Evolutionary conservation across 2,797 vertebrate species (phyloP).

Genomic region (Macropodus opercularis): DNA sequence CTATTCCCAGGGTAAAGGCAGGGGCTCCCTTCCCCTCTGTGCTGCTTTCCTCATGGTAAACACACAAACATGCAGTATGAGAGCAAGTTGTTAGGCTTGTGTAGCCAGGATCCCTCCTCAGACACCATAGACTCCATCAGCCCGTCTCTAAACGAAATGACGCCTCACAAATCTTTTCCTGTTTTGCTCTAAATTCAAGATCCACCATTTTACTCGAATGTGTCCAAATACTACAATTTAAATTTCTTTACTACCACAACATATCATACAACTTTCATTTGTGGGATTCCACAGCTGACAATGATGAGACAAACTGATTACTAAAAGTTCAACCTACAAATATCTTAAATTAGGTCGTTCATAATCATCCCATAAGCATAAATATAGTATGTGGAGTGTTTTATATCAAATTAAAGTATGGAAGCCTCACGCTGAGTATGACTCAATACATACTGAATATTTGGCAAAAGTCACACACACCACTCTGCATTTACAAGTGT

Average conservation of each 20-base stretch:
- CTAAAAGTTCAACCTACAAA: not conserved
- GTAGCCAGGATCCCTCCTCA: slow-evolving; percentile 28
- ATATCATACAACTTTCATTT: not conserved
- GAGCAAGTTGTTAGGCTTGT: slow-evolving; percentile 11
- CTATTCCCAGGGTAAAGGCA: not conserved
- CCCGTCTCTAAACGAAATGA: slow-evolving; percentile 30
- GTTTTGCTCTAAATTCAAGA: not conserved
- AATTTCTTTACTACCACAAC: too few species aligned
- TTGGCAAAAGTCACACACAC: not conserved
- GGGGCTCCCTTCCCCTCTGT: slow-evolving; percentile 17
- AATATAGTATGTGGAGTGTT: not conserved
- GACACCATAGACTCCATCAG: slow-evolving; percentile 37
- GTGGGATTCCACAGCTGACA: not conserved
- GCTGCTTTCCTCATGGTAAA: slow-evolving; percentile 8
- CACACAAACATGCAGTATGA: not conserved
- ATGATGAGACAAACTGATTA: not conserved
- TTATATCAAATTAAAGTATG: not conserved
- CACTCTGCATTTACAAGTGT: slow-evolving; percentile 44
- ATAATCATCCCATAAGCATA: too few species aligned
- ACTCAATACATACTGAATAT: slow-evolving; percentile 2
- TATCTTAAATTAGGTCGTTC: not conserved
- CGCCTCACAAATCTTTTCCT: not conserved
- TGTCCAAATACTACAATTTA: not conserved
- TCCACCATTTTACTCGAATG: not conserved
- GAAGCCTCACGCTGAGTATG: not conserved